Conservation (phyloP, 1,140 invertebrate species). For the Procambarus clarkii region DNA sequence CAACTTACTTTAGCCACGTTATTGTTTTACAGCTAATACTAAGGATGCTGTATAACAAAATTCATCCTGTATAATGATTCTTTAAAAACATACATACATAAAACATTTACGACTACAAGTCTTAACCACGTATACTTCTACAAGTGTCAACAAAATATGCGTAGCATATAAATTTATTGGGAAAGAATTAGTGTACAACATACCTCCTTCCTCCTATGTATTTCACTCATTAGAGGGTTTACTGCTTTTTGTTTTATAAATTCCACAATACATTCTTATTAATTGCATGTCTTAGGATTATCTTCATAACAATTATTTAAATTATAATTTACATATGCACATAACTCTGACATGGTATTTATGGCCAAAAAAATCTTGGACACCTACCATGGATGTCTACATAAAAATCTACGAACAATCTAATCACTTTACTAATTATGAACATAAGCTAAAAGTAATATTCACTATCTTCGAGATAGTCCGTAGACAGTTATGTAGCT, state of each 20-base stretch:
- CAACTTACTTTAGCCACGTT: too few relatives aligned
- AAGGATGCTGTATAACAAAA: not conserved
- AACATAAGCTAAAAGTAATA: not conserved
- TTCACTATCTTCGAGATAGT: conserved; percentile 65
- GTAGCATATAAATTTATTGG: not conserved
- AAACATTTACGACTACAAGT: not conserved
- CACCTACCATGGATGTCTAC: not conserved
- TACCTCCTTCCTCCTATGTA: not conserved
- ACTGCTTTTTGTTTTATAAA: not conserved
- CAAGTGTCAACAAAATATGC: not conserved
- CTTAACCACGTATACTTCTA: not conserved
- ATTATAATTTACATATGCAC: not conserved
- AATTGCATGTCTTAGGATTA: not conserved
- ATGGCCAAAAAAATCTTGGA: not conserved
- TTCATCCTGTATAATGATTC: not conserved
- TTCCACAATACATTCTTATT: not conserved
- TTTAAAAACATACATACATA: not conserved
- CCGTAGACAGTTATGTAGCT: conserved; percentile 85
- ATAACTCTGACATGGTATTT: not conserved
- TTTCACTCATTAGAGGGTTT: not conserved
- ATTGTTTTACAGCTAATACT: too few relatives aligned
- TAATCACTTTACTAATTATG: not conserved
- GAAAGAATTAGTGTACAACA: not conserved
- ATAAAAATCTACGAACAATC: conserved; percentile 7
- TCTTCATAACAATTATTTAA: not conserved